A percentile compares a stretch with the other conserved stretches of the same genome.
Conservation (phyloP, 2,113 vertebrate species). For the Damaliscus lunatus region DNA sequence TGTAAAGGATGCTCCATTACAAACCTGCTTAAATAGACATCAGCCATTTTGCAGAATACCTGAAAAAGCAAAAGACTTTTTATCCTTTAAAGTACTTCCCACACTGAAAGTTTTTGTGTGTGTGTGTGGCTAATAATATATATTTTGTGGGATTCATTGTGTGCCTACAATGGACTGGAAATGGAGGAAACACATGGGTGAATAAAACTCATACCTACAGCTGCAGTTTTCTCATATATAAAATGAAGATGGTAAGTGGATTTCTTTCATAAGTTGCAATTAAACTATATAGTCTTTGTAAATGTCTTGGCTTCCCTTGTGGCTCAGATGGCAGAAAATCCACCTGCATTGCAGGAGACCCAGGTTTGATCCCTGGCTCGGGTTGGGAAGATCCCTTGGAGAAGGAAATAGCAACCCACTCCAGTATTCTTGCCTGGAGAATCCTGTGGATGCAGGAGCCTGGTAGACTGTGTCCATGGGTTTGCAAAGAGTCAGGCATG, state of each 20-base stretch:
- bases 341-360: not conserved
- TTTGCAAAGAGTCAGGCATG: not conserved
- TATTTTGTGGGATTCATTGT: not conserved
- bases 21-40: not conserved
- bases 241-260: not conserved
- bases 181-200: not conserved
- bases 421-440: not conserved
- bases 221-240: not conserved
- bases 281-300: not conserved
- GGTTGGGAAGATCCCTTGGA: not conserved
- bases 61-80: conserved; percentile 18
- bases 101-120: not conserved
- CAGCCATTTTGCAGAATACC: conserved; percentile 12
- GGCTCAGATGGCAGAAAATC: not conserved
- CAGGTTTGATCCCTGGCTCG: not conserved
- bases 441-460: not conserved
- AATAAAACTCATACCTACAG: not conserved
- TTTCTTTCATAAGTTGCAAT: not conserved
- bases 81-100: not conserved
- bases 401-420: not conserved
- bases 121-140: not conserved
- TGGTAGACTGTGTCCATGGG: not conserved
- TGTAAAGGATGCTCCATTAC: conserved; percentile 6
- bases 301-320: not conserved
- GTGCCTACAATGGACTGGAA: not conserved